Evolutionary conservation across 2,888 invertebrate species (phyloP).

Genomic region (Lordiphosa fenestrarum): DNA sequence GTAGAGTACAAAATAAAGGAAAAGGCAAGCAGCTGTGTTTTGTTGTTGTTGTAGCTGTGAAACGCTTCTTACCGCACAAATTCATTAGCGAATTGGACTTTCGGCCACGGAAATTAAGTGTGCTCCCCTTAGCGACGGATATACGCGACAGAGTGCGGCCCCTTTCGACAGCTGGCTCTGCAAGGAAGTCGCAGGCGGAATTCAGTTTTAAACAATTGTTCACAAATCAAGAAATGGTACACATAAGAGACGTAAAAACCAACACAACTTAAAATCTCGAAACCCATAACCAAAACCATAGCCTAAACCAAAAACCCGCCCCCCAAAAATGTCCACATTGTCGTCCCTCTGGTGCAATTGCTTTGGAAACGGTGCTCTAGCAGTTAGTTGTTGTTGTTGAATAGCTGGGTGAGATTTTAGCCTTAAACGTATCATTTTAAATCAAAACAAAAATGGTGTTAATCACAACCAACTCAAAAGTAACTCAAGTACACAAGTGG

Average conservation of each 20-base stretch:
- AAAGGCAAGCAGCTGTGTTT: conserved; percentile 54
- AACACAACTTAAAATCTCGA: background rate
- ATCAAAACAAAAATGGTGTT: conserved; percentile 17
- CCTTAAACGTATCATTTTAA: conserved; percentile 11
- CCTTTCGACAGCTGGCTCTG: conserved; percentile 82
- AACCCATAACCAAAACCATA: conserved; percentile 14
- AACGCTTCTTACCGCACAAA: conserved; percentile 92
- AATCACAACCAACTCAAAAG: conserved; percentile 19
- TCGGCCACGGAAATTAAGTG: conserved; percentile 93
- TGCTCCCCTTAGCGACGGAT: conserved; percentile 90
- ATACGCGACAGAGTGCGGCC: conserved; percentile 83
- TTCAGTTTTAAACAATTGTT: conserved; percentile 39
- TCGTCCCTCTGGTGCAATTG: conserved; percentile 31
- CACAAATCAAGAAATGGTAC: too few relatives aligned
- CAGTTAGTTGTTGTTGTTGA: conserved; percentile 20
- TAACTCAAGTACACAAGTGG: background rate
- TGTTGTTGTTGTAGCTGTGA: conserved; percentile 57
- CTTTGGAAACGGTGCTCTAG: conserved; percentile 20
- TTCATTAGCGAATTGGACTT: conserved; percentile 97
- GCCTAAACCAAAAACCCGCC: conserved; percentile 9
- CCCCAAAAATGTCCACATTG: conserved; percentile 1
- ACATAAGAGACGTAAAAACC: too few relatives aligned
- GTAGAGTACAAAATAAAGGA: conserved; percentile 37
- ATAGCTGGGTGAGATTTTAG: conserved; percentile 23
- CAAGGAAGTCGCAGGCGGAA: conserved; percentile 67